Evolutionary conservation across 1,140 invertebrate genomes (phyloP).

Genomic region (Diuraphis noxia): DNA sequence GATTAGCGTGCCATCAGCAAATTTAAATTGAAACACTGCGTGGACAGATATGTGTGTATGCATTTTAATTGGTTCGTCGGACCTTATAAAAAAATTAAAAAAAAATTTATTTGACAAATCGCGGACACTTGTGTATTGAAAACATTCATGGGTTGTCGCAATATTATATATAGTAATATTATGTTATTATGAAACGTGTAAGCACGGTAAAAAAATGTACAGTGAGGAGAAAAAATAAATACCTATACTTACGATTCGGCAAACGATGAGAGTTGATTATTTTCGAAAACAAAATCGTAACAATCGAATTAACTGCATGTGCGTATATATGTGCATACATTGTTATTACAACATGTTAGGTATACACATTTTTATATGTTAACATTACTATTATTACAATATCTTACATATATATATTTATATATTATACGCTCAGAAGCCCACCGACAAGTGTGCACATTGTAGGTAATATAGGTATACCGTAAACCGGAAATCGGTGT

Average conservation of each 20-base stretch:
- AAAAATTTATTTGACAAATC: not conserved
- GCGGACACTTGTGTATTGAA: not conserved
- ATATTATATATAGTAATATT: not conserved
- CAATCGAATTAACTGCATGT: not conserved
- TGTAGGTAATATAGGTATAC: not conserved
- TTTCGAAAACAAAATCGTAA: not conserved
- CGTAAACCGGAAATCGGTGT: not conserved
- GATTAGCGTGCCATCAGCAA: not conserved
- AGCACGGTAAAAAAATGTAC: not conserved
- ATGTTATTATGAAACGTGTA: not conserved
- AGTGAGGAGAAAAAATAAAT: not conserved
- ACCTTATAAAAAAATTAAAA: not conserved
- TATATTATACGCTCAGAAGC: not conserved
- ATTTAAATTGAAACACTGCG: not conserved
- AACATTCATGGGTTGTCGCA: not conserved
- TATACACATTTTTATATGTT: not conserved
- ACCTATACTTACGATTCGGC: not conserved
- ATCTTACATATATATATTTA: not conserved
- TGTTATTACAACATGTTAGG: not conserved
- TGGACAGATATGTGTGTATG: not conserved
- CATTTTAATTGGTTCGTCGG: not conserved
- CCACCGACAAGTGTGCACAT: not conserved
- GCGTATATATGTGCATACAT: not conserved
- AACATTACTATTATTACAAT: no score
- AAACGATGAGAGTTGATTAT: not conserved